Conservation (phyloP, 92 coral and sea anemone species). For the Epizoanthus stellaris region DNA sequence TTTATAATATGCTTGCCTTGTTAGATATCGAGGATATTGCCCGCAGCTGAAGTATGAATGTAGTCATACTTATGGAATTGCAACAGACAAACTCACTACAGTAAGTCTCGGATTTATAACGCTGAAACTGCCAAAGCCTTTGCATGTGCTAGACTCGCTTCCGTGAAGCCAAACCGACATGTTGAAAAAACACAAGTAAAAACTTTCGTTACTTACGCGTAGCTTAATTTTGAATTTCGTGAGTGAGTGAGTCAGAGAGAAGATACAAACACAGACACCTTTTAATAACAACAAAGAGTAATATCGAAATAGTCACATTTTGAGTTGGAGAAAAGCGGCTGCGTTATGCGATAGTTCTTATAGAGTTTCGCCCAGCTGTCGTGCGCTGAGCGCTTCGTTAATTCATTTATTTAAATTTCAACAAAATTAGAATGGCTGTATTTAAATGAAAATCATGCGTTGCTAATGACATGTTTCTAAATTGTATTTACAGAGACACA, state of each 20-base stretch:
- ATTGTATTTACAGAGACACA: slow-evolving; percentile 76
- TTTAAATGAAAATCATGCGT: not conserved
- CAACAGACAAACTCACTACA: slow-evolving; percentile 91
- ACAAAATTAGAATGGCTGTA: not conserved
- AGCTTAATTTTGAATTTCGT: too few relatives aligned
- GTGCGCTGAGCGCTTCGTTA: not conserved
- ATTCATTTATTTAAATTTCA: not conserved
- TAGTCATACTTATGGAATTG: slow-evolving; percentile 97
- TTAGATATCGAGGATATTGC: slow-evolving; percentile 94
- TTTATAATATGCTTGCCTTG: not conserved
- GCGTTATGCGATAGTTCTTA: not conserved
- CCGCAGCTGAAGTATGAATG: slow-evolving; percentile 93
- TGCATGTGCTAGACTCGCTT: not conserved
- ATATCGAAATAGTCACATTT: too few relatives aligned
- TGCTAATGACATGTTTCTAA: slow-evolving; percentile 5
- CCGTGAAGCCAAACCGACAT: not conserved
- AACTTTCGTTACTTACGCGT: too few relatives aligned
- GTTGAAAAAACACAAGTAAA: too few relatives aligned
- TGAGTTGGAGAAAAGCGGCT: too few relatives aligned
- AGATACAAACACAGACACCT: too few relatives aligned
- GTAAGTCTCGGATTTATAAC: slow-evolving; percentile 51
- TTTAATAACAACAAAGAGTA: too few relatives aligned
- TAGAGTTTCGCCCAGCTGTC: not conserved
- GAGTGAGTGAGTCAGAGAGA: too few relatives aligned
- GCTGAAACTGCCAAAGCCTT: not conserved